Percentiles rank a stretch among this genome's conserved stretches.
Evolutionary conservation across 2,113 vertebrate genomes (phyloP).

Genomic region (Orthonyx spaldingii): DNA sequence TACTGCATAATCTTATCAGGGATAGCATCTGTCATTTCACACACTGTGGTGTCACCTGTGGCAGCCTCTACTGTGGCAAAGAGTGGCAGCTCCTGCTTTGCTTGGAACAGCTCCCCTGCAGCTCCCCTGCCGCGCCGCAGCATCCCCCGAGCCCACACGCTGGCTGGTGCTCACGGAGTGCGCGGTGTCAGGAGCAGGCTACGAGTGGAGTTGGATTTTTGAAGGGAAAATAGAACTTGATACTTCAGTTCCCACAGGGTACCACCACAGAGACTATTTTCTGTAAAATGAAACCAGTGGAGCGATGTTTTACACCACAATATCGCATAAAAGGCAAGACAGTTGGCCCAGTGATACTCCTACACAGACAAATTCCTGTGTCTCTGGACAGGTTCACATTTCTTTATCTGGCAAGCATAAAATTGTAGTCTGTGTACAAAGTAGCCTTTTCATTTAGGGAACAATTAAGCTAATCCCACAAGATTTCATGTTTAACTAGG

Average conservation of each 20-base stretch:
- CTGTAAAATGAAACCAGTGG: slow-evolving; percentile 1
- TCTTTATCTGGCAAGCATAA: slow-evolving; percentile 50
- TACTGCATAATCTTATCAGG: neutral
- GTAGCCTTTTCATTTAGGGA: slow-evolving; percentile 40
- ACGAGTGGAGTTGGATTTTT: neutral
- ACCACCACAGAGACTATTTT: slow-evolving; percentile 31
- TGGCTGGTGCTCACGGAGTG: neutral
- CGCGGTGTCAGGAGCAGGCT: neutral
- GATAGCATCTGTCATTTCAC: neutral
- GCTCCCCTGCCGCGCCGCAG: neutral
- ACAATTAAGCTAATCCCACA: slow-evolving; percentile 55
- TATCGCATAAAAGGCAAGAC: slow-evolving; percentile 41
- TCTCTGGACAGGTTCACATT: slow-evolving; percentile 48
- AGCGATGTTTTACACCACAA: slow-evolving; percentile 27
- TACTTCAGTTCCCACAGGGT: slow-evolving; percentile 33
- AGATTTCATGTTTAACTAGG: slow-evolving; percentile 39
- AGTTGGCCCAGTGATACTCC: slow-evolving; percentile 36
- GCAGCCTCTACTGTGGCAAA: neutral
- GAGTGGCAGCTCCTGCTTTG: neutral
- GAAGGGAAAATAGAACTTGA: slow-evolving; percentile 51
- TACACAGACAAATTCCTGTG: slow-evolving; percentile 12
- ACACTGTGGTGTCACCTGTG: neutral
- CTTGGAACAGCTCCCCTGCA: neutral
- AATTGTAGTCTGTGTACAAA: neutral
- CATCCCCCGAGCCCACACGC: neutral